Evolutionary conservation across 2,888 invertebrate species (phyloP).

Genomic region (Heteromurus nitidus): DNA sequence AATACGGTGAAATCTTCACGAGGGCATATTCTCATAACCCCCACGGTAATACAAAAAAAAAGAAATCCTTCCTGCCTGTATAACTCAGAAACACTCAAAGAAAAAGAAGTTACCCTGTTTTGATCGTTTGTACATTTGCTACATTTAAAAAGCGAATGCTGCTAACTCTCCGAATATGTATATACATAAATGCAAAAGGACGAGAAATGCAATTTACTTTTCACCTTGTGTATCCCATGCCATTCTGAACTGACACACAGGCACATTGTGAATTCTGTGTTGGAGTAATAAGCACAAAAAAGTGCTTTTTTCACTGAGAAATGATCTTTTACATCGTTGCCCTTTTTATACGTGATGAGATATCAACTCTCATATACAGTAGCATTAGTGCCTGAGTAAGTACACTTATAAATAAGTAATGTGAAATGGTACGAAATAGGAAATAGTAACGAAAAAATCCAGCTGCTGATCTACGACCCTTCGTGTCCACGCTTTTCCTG

Average conservation of each 20-base stretch:
- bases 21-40: slow-evolving; percentile 26
- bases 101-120: slow-evolving; percentile 1
- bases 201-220: not conserved
- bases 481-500: slow-evolving; percentile 27
- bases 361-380: slow-evolving; percentile 24
- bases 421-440: slow-evolving; percentile 52
- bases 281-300: not conserved
- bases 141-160: slow-evolving; percentile 7
- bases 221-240: not conserved
- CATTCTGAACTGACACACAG: not conserved
- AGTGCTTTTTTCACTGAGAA: slow-evolving; percentile 18
- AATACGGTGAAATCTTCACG: slow-evolving; percentile 26
- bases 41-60: slow-evolving; percentile 15
- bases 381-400: slow-evolving; percentile 56
- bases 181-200: not conserved
- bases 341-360: slow-evolving; percentile 16
- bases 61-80: slow-evolving; percentile 35
- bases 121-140: not conserved
- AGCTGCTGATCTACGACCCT: slow-evolving; percentile 59
- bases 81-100: slow-evolving; percentile 24
- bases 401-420: slow-evolving; percentile 62
- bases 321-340: slow-evolving; percentile 10
- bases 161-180: not conserved
- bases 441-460: slow-evolving; percentile 50
- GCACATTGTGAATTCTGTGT: too few species aligned